Evolutionary conservation across 2,888 invertebrate genomes (phyloP), one percentile per base, ranked within the genome.

Genomic region (Cremastinae sp.): DNA sequence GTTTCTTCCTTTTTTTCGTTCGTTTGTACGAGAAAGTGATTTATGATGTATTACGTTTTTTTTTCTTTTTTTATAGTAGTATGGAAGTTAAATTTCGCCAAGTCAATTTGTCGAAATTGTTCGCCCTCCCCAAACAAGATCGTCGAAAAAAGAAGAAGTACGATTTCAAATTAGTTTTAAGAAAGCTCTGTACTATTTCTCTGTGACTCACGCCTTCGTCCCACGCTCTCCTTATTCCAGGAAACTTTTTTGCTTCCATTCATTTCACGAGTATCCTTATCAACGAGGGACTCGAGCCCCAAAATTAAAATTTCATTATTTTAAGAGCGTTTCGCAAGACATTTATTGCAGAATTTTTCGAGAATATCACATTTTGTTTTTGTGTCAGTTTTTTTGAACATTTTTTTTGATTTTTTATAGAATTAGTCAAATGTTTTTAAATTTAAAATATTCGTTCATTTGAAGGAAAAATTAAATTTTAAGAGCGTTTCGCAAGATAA

Each of bases 21-120:
- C 12, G 39, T 53, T n/a, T 64, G 18, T 14, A 55, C 18, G 28
- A n/a, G 41, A 53, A 41, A 53, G 53, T 28, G 53, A 53, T 53
- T 65, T 37, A 41, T 55, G 5, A 53, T n/a, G 18, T 41, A 28
- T n/a, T n/a, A n/a, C 39, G 14, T 65, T 28, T 41, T 5, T 18
- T 51, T 5, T 37, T 39, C 49, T 51, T 64, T 18, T 8, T 10
- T 18, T 1, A 39, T 9, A 49, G 28, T 12, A 35, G n/a, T n/a
- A n/a, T n/a, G n/a, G n/a, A 28, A 53, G 41, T 47, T 39, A 61
- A 49, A 49, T 2, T 12, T 1, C 28, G 43, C 61, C 18, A 61
- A 45, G 22, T 43, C 12, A 70, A 61, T 43, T 59, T 43, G 43
- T 20, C 22, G 8, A 59, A 45, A 22, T 0, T 3, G n/a, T 53